Conservation (phyloP, 2,888 invertebrate genomes). For the Agrochola circellaris region DNA sequence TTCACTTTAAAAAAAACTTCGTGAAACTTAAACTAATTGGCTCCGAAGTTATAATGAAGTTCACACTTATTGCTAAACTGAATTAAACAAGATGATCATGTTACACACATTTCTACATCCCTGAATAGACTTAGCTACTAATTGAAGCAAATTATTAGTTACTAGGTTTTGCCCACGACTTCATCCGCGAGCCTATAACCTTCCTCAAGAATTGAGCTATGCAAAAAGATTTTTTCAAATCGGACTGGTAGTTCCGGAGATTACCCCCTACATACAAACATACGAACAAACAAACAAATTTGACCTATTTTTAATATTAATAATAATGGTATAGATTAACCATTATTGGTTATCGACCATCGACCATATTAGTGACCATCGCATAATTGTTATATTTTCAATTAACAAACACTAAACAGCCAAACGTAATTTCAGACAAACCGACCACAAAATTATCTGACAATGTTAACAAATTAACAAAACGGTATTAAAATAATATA, state of each 20-base stretch:
- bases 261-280: too few species aligned
- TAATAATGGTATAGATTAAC: too few species aligned
- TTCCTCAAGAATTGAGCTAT: too few species aligned
- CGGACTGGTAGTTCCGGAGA: too few species aligned
- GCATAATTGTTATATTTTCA: neutral
- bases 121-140: neutral
- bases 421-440: slow-evolving; percentile 16
- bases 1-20: too few species aligned
- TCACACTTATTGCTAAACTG: neutral
- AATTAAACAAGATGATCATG: neutral
- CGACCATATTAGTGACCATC: neutral
- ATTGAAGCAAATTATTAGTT: neutral
- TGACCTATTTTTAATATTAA: too few species aligned
- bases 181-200: too few species aligned
- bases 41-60: neutral
- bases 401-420: slow-evolving; percentile 15
- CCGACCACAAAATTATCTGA: slow-evolving; percentile 11
- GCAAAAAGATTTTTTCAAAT: too few species aligned
- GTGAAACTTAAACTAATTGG: neutral
- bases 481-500: slow-evolving; percentile 35
- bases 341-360: too few species aligned
- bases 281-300: too few species aligned
- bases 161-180: too few species aligned
- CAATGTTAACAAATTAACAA: slow-evolving; percentile 31
- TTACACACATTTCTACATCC: neutral